Base-by-base conservation (phyloP, 2,888 invertebrate species). In the Drosophila eohydei region DNA sequence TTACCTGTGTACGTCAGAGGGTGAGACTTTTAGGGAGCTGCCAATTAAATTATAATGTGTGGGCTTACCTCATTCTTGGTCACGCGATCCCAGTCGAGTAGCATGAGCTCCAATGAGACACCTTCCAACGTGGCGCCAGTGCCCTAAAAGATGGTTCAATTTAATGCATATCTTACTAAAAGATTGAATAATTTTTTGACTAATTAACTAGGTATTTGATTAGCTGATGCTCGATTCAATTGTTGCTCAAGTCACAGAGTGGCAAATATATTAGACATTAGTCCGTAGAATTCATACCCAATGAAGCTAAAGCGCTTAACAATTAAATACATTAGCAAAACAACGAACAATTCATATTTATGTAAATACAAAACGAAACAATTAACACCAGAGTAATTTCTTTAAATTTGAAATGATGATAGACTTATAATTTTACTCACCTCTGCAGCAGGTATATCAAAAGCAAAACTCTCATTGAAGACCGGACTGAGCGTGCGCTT, bases 391-490 rank as follows among this genome's bases (percentile, higher is more conserved):
- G 30, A 41, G n/a, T 41, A 41, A 9, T 4, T 4, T 11, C 3
- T 44, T 11, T 9, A 26, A 28, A 7, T 7, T 28, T 28, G 1
- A 5, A 11, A 11, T 32, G 26, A 30, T 36, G 3, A 60, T 12
- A n/a, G 2, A 12, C 12, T 0, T 26, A 7, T 2, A 21, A 8
- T 30, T 2, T 3, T 8, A 50, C 87, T 72, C 65, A 93, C 93
- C 96, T 93, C 94, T 92, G 94, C 95, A 55, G 96, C 95, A 21
- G 98, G 98, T 80, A 99, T 97, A 90, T 99, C 99, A 92, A 99
- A 99, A 61, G 98, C 97, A 93, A 99, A 99, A 60, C 98, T 98
- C 94, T 99, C 99, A 94, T 99, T 99, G 94, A 98, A 99, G 63
- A 99, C 98, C 0, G 99, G 99, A 94, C 98, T 98, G 85, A 98